These are phyloP conservation scores for Meloidogyne exigua DNA, from an alignment of 1,140 invertebrate species.

Conservation along the genomic window DNA sequence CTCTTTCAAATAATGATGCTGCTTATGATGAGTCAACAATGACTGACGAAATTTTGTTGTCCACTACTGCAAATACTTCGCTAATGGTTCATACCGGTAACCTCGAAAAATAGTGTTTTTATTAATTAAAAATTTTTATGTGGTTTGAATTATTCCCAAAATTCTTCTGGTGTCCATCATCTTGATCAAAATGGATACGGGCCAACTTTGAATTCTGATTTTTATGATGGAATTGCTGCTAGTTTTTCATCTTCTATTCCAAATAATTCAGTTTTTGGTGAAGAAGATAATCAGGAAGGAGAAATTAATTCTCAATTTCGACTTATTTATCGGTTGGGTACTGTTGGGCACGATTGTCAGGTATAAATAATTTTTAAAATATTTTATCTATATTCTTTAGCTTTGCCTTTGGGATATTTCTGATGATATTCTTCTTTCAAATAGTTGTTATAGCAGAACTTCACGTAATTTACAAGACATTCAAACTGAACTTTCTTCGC, in stretches of 20 bases:
- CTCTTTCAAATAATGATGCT: neutral
- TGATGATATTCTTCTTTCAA: conserved; percentile 74
- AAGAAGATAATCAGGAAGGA: conserved; percentile 8
- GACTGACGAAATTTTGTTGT: conserved; percentile 9
- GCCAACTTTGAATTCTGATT: neutral
- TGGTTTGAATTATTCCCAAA: neutral
- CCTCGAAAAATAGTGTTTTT: neutral
- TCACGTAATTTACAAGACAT: neutral
- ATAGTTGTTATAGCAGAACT: neutral
- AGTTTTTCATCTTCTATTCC: neutral
- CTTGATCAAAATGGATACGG: conserved; percentile 1
- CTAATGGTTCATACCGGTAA: conserved; percentile 1
- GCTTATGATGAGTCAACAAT: neutral
- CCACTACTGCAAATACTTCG: neutral
- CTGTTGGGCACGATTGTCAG: conserved; percentile 89
- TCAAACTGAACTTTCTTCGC: neutral
- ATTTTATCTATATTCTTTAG: conserved; percentile 66
- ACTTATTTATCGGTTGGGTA: conserved; percentile 78
- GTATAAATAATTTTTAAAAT: neutral
- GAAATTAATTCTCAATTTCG: conserved; percentile 19
- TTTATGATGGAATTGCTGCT: neutral
- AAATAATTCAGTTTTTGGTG: neutral
- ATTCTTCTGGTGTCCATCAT: neutral
- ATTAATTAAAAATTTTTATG: neutral
- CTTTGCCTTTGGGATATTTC: conserved; percentile 97